Conservation (phyloP, 2,113 vertebrate genomes). For the Lontra canadensis region DNA sequence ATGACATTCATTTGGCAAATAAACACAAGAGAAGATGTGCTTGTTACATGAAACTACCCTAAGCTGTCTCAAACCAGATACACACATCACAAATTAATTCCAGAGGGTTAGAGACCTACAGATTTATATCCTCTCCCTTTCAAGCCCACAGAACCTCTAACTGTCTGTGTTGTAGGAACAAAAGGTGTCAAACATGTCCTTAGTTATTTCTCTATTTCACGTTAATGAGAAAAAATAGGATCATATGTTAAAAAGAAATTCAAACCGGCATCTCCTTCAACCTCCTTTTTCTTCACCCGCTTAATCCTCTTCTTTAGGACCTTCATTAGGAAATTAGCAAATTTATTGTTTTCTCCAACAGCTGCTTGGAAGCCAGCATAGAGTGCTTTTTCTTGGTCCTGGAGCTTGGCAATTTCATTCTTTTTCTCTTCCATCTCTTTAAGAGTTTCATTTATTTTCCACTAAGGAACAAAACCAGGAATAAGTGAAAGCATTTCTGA, state of each 20-base stretch:
- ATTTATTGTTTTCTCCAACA: slow-evolving; percentile 90
- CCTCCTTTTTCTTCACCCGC: slow-evolving; percentile 84
- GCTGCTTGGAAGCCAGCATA: slow-evolving; percentile 86
- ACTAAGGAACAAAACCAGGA: slow-evolving; percentile 75
- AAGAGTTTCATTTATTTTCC: slow-evolving; percentile 86
- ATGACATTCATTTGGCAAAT: not conserved
- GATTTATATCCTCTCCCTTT: not conserved
- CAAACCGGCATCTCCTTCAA: slow-evolving; percentile 81
- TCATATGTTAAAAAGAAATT: not conserved
- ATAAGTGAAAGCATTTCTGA: not conserved
- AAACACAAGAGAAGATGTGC: not conserved
- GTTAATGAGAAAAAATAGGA: not conserved
- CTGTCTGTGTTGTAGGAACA: not conserved
- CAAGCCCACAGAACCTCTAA: not conserved
- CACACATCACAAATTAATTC: not conserved
- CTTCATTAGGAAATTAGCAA: slow-evolving; percentile 88
- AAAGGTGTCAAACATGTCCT: not conserved
- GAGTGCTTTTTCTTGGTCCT: slow-evolving; percentile 87
- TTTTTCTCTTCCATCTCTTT: slow-evolving; percentile 88
- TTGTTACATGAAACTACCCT: not conserved
- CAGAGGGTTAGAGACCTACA: not conserved
- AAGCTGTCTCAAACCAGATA: not conserved
- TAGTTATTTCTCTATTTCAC: not conserved
- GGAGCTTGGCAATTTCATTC: slow-evolving; percentile 85
- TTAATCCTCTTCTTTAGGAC: slow-evolving; percentile 92